Evolutionary conservation across 2,888 invertebrate species (phyloP).

Genomic region (Elysia crispata): DNA sequence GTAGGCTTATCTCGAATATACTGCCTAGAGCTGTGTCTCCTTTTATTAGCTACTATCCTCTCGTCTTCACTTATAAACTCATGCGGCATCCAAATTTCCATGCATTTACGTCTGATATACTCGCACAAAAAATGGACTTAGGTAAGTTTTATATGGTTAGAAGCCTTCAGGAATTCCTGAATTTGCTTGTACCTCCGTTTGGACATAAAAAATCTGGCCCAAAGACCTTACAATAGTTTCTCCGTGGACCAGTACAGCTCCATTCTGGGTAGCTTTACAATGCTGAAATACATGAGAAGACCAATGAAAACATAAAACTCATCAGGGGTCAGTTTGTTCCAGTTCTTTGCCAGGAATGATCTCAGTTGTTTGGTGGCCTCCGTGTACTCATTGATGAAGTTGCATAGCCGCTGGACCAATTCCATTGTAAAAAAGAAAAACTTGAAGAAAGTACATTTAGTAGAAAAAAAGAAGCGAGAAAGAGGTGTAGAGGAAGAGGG

Average conservation of each 20-base stretch:
- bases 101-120: background rate
- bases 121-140: background rate
- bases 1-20: background rate
- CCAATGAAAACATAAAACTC: background rate
- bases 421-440: background rate
- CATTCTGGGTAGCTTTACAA: background rate
- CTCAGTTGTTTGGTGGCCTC: background rate
- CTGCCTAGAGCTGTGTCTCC: conserved; percentile 21
- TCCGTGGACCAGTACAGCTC: conserved; percentile 21
- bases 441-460: background rate
- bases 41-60: conserved; percentile 18
- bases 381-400: background rate
- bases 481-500: background rate
- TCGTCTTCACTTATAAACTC: conserved; percentile 14
- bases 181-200: conserved; percentile 15
- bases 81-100: background rate
- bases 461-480: too few relatives aligned
- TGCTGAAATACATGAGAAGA: background rate
- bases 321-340: background rate
- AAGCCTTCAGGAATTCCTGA: background rate
- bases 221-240: conserved; percentile 2
- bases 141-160: background rate
- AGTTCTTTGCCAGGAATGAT: background rate
- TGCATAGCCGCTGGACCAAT: background rate
- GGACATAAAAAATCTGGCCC: conserved; percentile 16